phyloP scores from a whole-genome alignment of 2,113 vertebrate species.

The Myxocyprinus asiaticus region DNA sequence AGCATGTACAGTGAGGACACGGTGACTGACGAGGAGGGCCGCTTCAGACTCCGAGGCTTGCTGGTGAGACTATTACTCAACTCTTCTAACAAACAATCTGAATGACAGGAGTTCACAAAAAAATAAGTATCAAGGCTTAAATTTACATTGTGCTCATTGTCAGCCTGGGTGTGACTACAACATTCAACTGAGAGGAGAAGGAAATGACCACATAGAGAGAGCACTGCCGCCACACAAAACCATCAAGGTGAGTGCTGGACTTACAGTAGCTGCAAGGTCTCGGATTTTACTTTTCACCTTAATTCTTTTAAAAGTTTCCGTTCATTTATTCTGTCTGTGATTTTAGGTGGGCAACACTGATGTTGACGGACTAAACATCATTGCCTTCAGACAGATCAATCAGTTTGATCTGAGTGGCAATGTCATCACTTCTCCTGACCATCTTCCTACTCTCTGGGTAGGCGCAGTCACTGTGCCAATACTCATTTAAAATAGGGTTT shows the following conservation, averaged over 20 bases:
- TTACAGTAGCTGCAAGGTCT: too few relatives aligned
- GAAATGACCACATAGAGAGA: constrained; percentile 95
- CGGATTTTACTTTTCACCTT: too few relatives aligned
- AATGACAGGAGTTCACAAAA: neutral
- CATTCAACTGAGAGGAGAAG: constrained; percentile 91
- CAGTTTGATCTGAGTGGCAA: constrained; percentile 97
- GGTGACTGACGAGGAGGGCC: constrained; percentile 91
- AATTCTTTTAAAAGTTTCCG: neutral
- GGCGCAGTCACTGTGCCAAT: constrained; percentile 29
- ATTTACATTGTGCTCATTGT: constrained; percentile 37
- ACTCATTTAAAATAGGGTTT: neutral
- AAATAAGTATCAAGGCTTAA: neutral
- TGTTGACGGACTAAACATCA: constrained; percentile 91
- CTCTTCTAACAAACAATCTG: too few relatives aligned
- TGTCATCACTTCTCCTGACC: constrained; percentile 88
- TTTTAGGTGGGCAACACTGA: constrained; percentile 87
- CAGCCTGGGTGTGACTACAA: constrained; percentile 92
- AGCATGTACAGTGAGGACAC: constrained; percentile 94
- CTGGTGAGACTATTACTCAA: constrained; percentile 77
- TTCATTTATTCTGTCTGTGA: neutral
- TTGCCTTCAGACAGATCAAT: constrained; percentile 96
- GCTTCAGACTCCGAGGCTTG: constrained; percentile 90
- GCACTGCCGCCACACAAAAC: constrained; percentile 89
- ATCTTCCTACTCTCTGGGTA: constrained; percentile 91
- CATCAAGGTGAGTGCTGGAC: constrained; percentile 78